Conservation (phyloP, 2,888 invertebrate species). For the Drosophila monieri region DNA sequence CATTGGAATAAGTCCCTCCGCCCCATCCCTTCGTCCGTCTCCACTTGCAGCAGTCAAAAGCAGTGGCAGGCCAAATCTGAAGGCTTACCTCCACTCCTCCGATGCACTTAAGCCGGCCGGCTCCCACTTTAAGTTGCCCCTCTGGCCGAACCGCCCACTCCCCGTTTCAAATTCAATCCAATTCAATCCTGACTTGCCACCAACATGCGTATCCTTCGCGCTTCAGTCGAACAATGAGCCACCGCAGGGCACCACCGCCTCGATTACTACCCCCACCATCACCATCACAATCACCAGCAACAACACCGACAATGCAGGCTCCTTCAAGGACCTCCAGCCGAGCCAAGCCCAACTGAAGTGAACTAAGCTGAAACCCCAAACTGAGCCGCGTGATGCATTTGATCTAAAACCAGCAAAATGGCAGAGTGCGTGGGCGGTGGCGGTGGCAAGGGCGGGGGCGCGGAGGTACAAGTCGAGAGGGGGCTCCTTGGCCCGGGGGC, state of each 20-base stretch:
- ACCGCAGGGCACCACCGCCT: conserved; percentile 56
- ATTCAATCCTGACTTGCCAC: conserved; percentile 56
- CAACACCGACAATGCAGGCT: conserved; percentile 37
- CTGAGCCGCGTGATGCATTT: conserved; percentile 64
- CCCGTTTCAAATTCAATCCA: conserved; percentile 10
- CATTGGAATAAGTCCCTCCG: conserved; percentile 14
- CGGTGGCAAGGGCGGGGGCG: conserved; percentile 1
- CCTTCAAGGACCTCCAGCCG: conserved; percentile 46
- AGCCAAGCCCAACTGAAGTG: conserved; percentile 16
- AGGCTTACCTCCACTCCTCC: conserved; percentile 12
- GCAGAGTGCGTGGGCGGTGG: conserved; percentile 29
- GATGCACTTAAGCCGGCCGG: conserved; percentile 25
- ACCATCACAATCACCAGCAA: background rate
- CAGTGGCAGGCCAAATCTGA: conserved; percentile 40
- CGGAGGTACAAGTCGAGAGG: background rate
- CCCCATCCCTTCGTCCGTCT: conserved; percentile 1
- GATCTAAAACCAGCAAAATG: conserved; percentile 61
- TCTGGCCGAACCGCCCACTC: background rate
- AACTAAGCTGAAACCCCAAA: conserved; percentile 39
- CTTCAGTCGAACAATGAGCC: conserved; percentile 64
- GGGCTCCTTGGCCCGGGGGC: background rate
- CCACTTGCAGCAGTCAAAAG: conserved; percentile 46
- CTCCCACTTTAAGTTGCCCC: conserved; percentile 46
- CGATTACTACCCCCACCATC: conserved; percentile 8
- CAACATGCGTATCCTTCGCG: conserved; percentile 63